Conservation (phyloP, 2,113 vertebrate genomes). For the Caracal caracal region DNA sequence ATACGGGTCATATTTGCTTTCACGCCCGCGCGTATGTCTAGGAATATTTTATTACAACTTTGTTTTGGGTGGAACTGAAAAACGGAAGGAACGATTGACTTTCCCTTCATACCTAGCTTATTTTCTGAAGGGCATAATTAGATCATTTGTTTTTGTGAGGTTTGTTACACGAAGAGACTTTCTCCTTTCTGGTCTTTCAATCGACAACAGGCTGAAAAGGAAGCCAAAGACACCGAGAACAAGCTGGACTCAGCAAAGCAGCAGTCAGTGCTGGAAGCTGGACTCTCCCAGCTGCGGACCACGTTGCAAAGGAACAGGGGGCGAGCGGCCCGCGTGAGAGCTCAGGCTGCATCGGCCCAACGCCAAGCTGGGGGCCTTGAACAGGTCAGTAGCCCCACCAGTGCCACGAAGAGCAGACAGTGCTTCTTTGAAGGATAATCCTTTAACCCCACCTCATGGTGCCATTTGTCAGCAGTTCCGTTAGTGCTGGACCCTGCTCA, state of each 20-base stretch:
- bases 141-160: not conserved
- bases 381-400: conserved; percentile 76
- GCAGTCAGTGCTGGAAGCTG: conserved; percentile 75
- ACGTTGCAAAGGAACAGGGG: conserved; percentile 85
- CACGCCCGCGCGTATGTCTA: not conserved
- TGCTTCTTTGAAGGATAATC: not conserved
- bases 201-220: conserved; percentile 83
- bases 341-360: conserved; percentile 80
- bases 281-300: conserved; percentile 81
- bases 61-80: not conserved
- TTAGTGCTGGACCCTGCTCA: not conserved
- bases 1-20: not conserved
- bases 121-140: not conserved
- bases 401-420: not conserved
- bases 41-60: not conserved
- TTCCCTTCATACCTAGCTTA: not conserved
- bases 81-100: not conserved
- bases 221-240: conserved; percentile 76
- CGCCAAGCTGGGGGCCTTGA: conserved; percentile 61
- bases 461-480: not conserved
- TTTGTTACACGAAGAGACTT: not conserved
- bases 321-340: conserved; percentile 73
- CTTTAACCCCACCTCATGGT: not conserved
- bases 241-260: conserved; percentile 74
- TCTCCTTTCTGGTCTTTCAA: conserved; percentile 62